A percentile compares a stretch with the other conserved stretches of the same genome.
Evolutionary conservation across 2,888 invertebrate species (phyloP).

Genomic region (Limnephilus marmoratus): DNA sequence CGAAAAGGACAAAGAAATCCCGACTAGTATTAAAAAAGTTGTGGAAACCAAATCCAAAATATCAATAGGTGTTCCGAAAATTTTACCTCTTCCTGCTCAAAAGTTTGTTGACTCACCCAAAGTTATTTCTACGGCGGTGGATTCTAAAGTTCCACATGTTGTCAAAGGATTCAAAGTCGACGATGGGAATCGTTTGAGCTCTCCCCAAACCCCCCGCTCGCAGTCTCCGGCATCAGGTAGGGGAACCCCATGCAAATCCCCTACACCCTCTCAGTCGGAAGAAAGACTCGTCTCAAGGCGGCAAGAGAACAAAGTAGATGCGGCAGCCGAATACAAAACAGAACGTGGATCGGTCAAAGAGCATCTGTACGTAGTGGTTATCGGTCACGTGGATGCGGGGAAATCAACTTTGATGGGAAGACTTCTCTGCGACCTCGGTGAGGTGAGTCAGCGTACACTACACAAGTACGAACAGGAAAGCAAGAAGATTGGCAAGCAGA

Average conservation of each 20-base stretch:
- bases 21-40: conserved; percentile 24
- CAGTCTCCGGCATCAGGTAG: conserved; percentile 84
- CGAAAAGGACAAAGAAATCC: conserved; percentile 70
- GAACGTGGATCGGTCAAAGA: conserved; percentile 90
- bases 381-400: conserved; percentile 98
- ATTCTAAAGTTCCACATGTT: conserved; percentile 73
- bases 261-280: conserved; percentile 72
- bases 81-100: not conserved
- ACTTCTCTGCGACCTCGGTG: conserved; percentile 90
- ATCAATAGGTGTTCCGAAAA: not conserved
- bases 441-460: conserved; percentile 91
- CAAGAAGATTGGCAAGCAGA: conserved; percentile 97
- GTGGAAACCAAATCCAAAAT: conserved; percentile 44
- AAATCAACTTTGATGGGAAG: conserved; percentile 99
- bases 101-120: conserved; percentile 64
- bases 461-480: conserved; percentile 99
- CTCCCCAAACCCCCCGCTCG: conserved; percentile 79
- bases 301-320: conserved; percentile 79
- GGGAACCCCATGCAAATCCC: conserved; percentile 73
- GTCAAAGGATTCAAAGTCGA: conserved; percentile 80
- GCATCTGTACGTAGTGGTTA: conserved; percentile 93
- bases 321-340: conserved; percentile 81
- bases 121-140: conserved; percentile 69
- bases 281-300: conserved; percentile 73
- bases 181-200: conserved; percentile 69